phyloP scores from a whole-genome alignment of 2,113 vertebrate species.

The Andinoacara biseriatus region DNA sequence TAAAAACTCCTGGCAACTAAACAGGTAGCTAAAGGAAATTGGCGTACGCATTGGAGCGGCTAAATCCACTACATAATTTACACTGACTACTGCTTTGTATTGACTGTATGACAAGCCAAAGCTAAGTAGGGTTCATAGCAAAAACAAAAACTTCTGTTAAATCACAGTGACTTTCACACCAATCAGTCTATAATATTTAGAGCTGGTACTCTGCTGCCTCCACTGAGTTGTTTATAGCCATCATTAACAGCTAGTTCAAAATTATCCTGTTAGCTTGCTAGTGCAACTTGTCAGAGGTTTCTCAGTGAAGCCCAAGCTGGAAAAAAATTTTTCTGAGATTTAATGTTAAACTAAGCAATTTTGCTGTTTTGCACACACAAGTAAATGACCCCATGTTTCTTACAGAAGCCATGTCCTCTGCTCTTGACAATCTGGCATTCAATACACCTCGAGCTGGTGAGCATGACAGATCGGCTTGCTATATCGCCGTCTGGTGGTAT shows the following conservation, averaged over 20 bases:
- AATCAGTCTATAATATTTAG: too few species aligned
- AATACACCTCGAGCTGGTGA: too few species aligned
- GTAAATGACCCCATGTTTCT: neutral
- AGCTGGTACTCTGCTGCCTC: neutral
- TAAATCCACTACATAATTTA: neutral
- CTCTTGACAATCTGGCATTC: neutral
- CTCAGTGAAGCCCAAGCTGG: neutral
- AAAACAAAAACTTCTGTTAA: neutral
- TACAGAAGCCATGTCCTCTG: neutral
- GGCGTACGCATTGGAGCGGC: neutral
- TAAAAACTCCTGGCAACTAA: neutral
- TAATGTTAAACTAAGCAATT: neutral
- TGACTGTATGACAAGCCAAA: neutral
- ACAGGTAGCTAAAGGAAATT: neutral
- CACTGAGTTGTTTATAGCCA: neutral
- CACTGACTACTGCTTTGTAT: neutral
- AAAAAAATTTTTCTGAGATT: neutral
- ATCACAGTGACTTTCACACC: too few species aligned
- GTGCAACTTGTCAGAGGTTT: neutral
- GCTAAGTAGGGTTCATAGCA: neutral
- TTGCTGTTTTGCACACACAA: neutral
- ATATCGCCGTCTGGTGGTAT: neutral
- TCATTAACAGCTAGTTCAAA: neutral
- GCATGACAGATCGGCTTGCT: neutral
- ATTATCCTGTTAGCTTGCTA: neutral